Evolutionary conservation across 35 echinoderm and acorn worm species (phyloP).

Genomic region (Hemicentrotus pulcherrimus): DNA sequence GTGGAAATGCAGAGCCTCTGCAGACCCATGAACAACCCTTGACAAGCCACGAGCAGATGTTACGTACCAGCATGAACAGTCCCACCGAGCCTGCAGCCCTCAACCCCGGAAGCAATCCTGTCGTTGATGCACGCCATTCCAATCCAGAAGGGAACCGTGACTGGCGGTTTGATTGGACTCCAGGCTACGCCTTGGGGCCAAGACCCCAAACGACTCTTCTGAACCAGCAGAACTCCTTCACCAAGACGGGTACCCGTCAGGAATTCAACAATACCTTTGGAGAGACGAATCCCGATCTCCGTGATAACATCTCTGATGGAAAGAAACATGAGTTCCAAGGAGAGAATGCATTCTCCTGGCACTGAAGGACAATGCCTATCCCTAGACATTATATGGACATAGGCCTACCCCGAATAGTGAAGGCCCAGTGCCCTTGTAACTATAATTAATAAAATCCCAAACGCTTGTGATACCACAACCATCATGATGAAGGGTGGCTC

Average conservation of each 20-base stretch:
- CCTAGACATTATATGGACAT: not conserved
- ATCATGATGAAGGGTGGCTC: not conserved
- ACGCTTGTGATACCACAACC: not conserved
- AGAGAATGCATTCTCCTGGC: slow-evolving; percentile 85
- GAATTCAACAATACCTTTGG: slow-evolving; percentile 71
- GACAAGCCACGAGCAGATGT: slow-evolving; percentile 50
- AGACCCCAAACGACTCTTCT: slow-evolving; percentile 76
- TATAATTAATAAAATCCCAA: not conserved
- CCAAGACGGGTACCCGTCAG: slow-evolving; percentile 63
- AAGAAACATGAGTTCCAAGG: slow-evolving; percentile 93
- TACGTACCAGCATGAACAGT: slow-evolving; percentile 21
- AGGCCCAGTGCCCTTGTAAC: not conserved
- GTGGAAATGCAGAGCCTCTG: slow-evolving; percentile 65
- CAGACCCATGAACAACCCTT: not conserved
- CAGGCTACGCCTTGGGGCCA: slow-evolving; percentile 63
- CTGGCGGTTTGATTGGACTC: slow-evolving; percentile 71
- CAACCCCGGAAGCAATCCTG: slow-evolving; percentile 62
- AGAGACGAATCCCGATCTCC: slow-evolving; percentile 85
- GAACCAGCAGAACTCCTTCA: slow-evolving; percentile 92
- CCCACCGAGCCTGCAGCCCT: slow-evolving; percentile 63
- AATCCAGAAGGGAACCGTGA: slow-evolving; percentile 75
- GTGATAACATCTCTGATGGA: slow-evolving; percentile 77
- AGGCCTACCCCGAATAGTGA: no score
- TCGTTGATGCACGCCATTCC: slow-evolving; percentile 69
- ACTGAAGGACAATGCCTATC: slow-evolving; percentile 40